phyloP scores from a whole-genome alignment of 2,797 vertebrate species.

The Spinus pinus region DNA sequence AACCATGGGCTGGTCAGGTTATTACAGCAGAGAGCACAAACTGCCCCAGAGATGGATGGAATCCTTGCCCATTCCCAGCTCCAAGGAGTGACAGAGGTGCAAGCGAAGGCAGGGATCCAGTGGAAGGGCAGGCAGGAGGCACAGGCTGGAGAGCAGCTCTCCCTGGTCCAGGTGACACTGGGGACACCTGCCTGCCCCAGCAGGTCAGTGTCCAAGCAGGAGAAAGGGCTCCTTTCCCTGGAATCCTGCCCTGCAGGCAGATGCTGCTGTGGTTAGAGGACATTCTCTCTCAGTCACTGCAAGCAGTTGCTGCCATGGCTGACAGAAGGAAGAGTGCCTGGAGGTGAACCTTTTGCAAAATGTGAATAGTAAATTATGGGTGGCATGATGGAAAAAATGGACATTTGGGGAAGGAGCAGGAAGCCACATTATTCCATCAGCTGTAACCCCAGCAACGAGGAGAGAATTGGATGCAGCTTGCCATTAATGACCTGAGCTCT shows the following conservation, averaged over 20 bases:
- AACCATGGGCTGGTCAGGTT: accelerated
- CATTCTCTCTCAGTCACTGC: not conserved
- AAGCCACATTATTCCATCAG: not conserved
- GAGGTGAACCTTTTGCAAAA: not conserved
- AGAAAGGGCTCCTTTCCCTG: not conserved
- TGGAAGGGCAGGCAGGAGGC: not conserved
- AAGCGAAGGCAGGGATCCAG: not conserved
- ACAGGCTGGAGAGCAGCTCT: not conserved
- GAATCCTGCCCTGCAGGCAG: not conserved
- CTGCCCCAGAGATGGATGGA: not conserved
- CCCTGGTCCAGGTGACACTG: not conserved
- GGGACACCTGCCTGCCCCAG: not conserved
- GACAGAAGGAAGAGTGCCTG: not conserved
- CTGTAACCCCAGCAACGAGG: not conserved
- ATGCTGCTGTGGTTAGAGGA: accelerated
- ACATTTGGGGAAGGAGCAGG: not conserved
- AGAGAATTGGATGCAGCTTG: slow-evolving; percentile 17
- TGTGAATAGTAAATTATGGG: not conserved
- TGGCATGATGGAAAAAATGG: not conserved
- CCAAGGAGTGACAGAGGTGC: not conserved
- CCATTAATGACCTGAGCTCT: not conserved
- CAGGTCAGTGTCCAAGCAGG: not conserved
- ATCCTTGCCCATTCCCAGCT: not conserved
- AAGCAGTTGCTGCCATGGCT: not conserved
- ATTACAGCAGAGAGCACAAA: not conserved